A percentile compares a stretch with the other conserved stretches of the same genome.
phyloP scores from a whole-genome alignment of 2,113 vertebrate genomes.

The Deroptyus accipitrinus region DNA sequence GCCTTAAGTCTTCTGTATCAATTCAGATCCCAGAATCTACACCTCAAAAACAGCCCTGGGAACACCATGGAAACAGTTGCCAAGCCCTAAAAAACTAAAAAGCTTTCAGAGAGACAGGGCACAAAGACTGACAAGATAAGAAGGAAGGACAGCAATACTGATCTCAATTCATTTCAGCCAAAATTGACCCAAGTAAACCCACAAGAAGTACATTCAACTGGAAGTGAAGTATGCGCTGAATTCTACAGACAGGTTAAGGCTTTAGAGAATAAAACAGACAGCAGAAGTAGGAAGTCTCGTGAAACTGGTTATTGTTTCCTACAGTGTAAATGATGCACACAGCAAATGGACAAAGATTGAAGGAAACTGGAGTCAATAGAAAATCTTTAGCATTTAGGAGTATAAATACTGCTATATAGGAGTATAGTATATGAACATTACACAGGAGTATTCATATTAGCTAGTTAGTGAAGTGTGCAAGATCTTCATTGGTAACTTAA shows the following conservation, averaged over 20 bases:
- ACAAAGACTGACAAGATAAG: background rate
- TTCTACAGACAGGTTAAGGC: background rate
- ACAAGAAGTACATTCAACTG: background rate
- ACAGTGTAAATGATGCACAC: background rate
- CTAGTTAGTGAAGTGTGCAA: background rate
- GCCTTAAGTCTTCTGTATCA: background rate
- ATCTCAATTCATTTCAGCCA: background rate
- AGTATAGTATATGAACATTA: background rate
- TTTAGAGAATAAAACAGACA: background rate
- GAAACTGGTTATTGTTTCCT: background rate
- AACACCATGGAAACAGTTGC: constrained; percentile 39
- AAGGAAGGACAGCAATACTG: background rate
- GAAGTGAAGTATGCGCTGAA: background rate
- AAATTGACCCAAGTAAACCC: background rate
- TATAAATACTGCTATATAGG: background rate
- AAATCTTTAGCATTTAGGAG: background rate
- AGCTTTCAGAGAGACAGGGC: background rate
- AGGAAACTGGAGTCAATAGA: background rate
- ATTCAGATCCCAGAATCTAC: background rate
- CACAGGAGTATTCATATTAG: background rate
- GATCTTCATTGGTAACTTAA: background rate
- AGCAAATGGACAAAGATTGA: background rate
- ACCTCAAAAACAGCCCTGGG: background rate
- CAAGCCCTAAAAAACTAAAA: constrained; percentile 3
- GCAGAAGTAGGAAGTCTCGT: background rate